Conservation (phyloP, 1,140 invertebrate genomes). For the Hycleus phaleratus region DNA sequence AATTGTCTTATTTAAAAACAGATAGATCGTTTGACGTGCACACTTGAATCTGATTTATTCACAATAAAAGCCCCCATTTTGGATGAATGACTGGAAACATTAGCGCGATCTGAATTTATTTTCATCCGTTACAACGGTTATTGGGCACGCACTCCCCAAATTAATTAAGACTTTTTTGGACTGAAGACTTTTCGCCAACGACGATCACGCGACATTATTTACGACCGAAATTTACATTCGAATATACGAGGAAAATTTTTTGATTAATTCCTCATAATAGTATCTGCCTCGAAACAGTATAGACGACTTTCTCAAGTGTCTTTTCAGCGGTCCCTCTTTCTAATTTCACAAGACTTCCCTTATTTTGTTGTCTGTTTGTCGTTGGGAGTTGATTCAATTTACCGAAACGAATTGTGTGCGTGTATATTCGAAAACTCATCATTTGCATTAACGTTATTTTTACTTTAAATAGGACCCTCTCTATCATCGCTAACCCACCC, state of each 20-base stretch:
- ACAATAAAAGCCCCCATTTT: constrained; percentile 12
- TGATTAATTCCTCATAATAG: no score
- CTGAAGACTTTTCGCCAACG: constrained; percentile 6
- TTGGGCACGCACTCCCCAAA: constrained; percentile 16
- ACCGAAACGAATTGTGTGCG: constrained; percentile 17
- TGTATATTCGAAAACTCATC: constrained; percentile 8
- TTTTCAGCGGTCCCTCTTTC: no score
- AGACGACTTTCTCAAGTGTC: no score
- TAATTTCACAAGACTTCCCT: neutral
- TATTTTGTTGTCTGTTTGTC: constrained; percentile 9
- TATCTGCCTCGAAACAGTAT: no score
- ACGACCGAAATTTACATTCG: neutral
- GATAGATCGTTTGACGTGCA: neutral
- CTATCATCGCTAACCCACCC: neutral
- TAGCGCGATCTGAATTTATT: constrained; percentile 17
- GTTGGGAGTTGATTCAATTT: constrained; percentile 13
- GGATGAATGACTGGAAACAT: constrained; percentile 9
- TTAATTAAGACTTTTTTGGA: constrained; percentile 19
- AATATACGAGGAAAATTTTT: no score
- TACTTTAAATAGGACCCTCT: neutral
- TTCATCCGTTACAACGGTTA: constrained; percentile 9
- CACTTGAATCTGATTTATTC: constrained; percentile 11
- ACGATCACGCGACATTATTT: constrained; percentile 17
- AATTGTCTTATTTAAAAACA: constrained; percentile 3
- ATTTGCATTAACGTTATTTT: constrained; percentile 18